Percentiles rank a stretch among this genome's conserved stretches.
phyloP scores from a whole-genome alignment of 2,888 invertebrate species.

The Subacronicta megacephala region DNA sequence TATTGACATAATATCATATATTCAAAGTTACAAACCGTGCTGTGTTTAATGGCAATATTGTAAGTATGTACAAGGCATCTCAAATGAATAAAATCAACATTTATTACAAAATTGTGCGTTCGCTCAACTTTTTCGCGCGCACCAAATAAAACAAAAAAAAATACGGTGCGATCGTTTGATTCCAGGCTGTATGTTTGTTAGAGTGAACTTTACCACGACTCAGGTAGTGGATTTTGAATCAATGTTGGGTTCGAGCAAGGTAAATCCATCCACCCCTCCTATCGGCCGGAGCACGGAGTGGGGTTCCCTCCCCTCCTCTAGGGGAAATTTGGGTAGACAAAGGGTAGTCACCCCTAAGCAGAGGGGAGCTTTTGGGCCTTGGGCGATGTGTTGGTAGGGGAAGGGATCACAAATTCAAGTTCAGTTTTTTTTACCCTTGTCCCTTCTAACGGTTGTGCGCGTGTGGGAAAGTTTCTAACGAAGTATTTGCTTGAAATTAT shows the following conservation, averaged over 20 bases:
- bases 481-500: constrained; percentile 9
- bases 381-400: constrained; percentile 81
- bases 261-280: constrained; percentile 84
- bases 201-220: constrained; percentile 47
- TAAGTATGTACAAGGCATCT: constrained; percentile 14
- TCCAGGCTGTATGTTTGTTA: constrained; percentile 52
- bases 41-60: constrained; percentile 14
- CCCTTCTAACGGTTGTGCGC: constrained; percentile 66
- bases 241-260: constrained; percentile 78
- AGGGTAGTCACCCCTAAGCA: constrained; percentile 87
- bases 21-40: constrained; percentile 3
- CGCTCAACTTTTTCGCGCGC: constrained; percentile 55
- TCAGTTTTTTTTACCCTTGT: constrained; percentile 71
- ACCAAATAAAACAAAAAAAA: constrained; percentile 6
- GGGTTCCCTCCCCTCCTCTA: constrained; percentile 85
- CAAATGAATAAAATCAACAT: constrained; percentile 1
- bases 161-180: constrained; percentile 2
- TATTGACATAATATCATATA: background rate
- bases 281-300: constrained; percentile 74
- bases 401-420: constrained; percentile 79
- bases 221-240: constrained; percentile 80
- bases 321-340: constrained; percentile 86
- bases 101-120: constrained; percentile 16
- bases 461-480: constrained; percentile 61
- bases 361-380: constrained; percentile 83